Evolutionary conservation across 2,113 vertebrate species (phyloP).

Genomic region (Pelodiscus sinensis): DNA sequence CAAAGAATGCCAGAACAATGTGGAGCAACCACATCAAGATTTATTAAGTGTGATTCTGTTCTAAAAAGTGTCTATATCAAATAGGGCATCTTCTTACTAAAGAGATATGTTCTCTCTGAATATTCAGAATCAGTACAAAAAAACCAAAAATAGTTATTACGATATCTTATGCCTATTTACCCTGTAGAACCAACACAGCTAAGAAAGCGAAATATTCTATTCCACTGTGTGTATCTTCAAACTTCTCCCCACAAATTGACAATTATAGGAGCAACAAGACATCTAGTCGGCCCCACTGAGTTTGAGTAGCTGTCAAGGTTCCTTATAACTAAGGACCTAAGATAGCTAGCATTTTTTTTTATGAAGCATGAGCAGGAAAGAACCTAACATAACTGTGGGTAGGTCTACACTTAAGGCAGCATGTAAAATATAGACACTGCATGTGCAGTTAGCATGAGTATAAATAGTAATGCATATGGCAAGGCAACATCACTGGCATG

Average conservation of each 20-base stretch:
- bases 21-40: neutral
- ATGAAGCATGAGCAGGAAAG: neutral
- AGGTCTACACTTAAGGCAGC: no score
- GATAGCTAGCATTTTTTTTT: neutral
- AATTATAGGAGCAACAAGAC: neutral
- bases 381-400: neutral
- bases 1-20: neutral
- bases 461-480: no score
- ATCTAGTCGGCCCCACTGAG: neutral
- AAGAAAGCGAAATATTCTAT: neutral
- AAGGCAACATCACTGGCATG: no score
- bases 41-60: neutral
- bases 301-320: neutral
- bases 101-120: accelerated
- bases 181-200: neutral
- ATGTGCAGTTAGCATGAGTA: no score
- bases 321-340: neutral
- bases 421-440: no score
- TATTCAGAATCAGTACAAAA: neutral
- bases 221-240: neutral
- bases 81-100: neutral
- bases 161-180: neutral
- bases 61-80: neutral
- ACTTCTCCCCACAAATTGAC: neutral
- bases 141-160: neutral